Evolutionary conservation across 2,113 vertebrate species (phyloP).

Genomic region (Maccullochella peelii): DNA sequence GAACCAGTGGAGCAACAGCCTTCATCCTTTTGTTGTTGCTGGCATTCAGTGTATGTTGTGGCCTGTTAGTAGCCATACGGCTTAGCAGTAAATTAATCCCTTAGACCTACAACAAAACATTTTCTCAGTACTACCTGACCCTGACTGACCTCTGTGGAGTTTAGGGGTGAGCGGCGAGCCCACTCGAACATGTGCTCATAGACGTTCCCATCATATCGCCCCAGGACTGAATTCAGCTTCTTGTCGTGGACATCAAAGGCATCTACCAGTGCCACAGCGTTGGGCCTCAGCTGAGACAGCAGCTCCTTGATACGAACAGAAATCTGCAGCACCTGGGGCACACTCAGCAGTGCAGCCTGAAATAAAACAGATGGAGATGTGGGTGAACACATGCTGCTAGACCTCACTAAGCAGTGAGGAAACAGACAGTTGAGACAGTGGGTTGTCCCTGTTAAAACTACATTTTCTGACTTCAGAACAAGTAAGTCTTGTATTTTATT

Average conservation of each 20-base stretch:
- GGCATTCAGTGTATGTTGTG: neutral
- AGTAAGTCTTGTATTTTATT: neutral
- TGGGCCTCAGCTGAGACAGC: constrained; percentile 87
- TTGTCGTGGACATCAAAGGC: constrained; percentile 91
- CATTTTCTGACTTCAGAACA: neutral
- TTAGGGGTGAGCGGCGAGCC: constrained; percentile 94
- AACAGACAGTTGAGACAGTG: neutral
- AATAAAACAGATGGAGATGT: constrained; percentile 16
- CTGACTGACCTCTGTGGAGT: constrained; percentile 89
- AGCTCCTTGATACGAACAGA: constrained; percentile 89
- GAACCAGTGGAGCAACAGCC: neutral
- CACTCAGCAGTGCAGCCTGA: constrained; percentile 89
- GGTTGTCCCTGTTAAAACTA: neutral
- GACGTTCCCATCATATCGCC: constrained; percentile 96
- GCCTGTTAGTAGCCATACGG: neutral
- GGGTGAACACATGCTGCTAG: neutral
- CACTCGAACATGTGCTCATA: constrained; percentile 97
- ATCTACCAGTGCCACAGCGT: constrained; percentile 92
- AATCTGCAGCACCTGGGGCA: constrained; percentile 87
- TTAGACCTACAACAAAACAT: neutral
- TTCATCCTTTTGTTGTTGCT: neutral
- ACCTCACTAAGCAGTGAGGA: neutral
- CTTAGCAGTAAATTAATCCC: neutral
- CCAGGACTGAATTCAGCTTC: constrained; percentile 91
- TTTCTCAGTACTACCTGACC: neutral